Conservation (phyloP, 1,140 invertebrate species). For the Trachelipus rathkii region DNA sequence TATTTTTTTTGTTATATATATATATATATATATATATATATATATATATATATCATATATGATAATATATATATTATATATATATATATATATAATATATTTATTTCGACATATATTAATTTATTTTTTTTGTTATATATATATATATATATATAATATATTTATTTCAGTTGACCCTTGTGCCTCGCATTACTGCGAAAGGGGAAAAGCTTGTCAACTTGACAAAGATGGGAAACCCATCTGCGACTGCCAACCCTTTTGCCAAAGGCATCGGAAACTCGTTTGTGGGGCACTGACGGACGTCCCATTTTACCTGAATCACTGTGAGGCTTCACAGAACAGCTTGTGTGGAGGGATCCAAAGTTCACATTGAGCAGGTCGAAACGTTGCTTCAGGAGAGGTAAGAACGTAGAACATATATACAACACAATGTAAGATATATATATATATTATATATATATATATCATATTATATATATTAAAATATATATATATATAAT, state of each 20-base stretch:
- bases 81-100: slow-evolving; percentile 10
- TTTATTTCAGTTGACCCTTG: slow-evolving; percentile 55
- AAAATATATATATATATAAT: too few relatives aligned
- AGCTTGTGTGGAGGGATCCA: slow-evolving; percentile 60
- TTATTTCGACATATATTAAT: not conserved
- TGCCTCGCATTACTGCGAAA: slow-evolving; percentile 62
- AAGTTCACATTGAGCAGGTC: slow-evolving; percentile 57
- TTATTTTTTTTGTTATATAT: not conserved
- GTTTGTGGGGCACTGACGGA: slow-evolving; percentile 65
- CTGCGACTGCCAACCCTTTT: slow-evolving; percentile 63
- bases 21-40: slow-evolving; percentile 15
- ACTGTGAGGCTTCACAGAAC: slow-evolving; percentile 68
- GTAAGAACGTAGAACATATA: slow-evolving; percentile 22
- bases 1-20: not conserved
- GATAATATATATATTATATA: not conserved
- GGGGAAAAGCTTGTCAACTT: slow-evolving; percentile 62
- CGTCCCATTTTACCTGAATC: slow-evolving; percentile 67
- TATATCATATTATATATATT: too few relatives aligned
- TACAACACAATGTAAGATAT: too few relatives aligned
- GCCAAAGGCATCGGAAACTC: slow-evolving; percentile 56
- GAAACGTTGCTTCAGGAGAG: slow-evolving; percentile 47
- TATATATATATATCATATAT: slow-evolving; percentile 14
- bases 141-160: slow-evolving; percentile 6
- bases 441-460: too few relatives aligned
- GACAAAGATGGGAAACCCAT: slow-evolving; percentile 54